Conservation (phyloP, 2,797 vertebrate species). For the Apogon hyalosoma region DNA sequence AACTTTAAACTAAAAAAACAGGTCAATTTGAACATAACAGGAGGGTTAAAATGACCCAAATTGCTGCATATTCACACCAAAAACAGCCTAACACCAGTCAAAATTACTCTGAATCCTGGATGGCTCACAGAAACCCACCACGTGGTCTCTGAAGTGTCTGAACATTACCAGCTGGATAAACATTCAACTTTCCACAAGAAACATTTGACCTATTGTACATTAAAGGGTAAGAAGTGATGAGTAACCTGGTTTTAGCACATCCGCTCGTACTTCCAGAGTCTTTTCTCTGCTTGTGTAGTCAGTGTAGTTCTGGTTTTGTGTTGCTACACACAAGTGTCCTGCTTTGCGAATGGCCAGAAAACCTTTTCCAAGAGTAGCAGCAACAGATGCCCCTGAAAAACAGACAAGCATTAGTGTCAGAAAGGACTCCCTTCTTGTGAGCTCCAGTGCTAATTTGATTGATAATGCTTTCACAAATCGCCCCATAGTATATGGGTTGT, state of each 20-base stretch:
- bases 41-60: neutral
- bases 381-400: constrained; percentile 82
- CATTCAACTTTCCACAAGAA: neutral
- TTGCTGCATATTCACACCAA: neutral
- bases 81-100: neutral
- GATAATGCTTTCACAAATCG: neutral
- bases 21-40: no score
- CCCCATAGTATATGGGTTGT: no score
- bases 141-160: neutral
- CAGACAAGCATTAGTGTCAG: neutral
- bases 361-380: constrained; percentile 83
- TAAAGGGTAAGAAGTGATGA: constrained; percentile 18
- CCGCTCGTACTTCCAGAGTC: constrained; percentile 86
- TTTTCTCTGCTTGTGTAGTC: constrained; percentile 88
- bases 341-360: constrained; percentile 90
- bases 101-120: no score
- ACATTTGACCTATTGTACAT: neutral
- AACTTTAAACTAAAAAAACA: no score
- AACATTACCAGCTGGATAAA: constrained; percentile 27
- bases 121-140: neutral
- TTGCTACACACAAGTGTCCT: constrained; percentile 88
- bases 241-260: constrained; percentile 85
- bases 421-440: neutral
- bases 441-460: neutral
- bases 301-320: constrained; percentile 76